phyloP scores from a whole-genome alignment of 2,113 vertebrate species.

The Sceloporus undulatus region DNA sequence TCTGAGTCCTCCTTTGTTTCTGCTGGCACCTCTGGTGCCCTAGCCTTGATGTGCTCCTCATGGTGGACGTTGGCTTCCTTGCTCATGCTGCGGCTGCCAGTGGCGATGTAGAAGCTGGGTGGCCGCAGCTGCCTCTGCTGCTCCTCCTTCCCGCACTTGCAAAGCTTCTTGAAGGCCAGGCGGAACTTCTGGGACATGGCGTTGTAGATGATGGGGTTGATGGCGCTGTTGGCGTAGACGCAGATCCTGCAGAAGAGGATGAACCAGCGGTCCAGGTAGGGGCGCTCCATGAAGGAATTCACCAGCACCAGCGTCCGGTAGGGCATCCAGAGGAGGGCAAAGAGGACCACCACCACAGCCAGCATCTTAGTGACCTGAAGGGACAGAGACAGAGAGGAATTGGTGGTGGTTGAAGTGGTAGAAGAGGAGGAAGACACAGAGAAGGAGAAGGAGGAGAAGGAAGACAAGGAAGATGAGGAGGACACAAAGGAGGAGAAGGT shows the following conservation, averaged over 20 bases:
- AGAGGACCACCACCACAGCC: slow-evolving; percentile 81
- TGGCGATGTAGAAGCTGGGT: slow-evolving; percentile 55
- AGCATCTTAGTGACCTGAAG: slow-evolving; percentile 84
- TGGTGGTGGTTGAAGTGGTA: too few relatives aligned
- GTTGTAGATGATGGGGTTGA: slow-evolving; percentile 85
- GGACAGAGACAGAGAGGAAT: neutral
- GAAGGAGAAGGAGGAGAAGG: neutral
- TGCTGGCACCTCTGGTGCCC: too few relatives aligned
- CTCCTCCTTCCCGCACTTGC: slow-evolving; percentile 70
- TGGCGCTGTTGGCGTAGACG: slow-evolving; percentile 84
- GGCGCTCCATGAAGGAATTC: slow-evolving; percentile 80
- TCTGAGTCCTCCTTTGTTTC: neutral
- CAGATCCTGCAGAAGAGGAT: slow-evolving; percentile 82
- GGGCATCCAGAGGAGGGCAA: slow-evolving; percentile 86
- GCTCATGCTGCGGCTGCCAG: slow-evolving; percentile 57
- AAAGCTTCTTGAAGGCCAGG: slow-evolving; percentile 78
- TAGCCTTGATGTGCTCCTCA: neutral
- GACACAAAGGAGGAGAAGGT: too few relatives aligned
- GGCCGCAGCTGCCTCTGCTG: slow-evolving; percentile 53
- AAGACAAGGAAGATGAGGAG: too few relatives aligned
- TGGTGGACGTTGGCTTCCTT: slow-evolving; percentile 47
- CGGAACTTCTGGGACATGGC: slow-evolving; percentile 86
- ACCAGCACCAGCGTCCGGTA: slow-evolving; percentile 82
- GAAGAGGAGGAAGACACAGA: neutral
- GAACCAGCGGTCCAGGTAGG: slow-evolving; percentile 83